A percentile compares a stretch with the other conserved stretches of the same genome.
Conservation (phyloP, 2,797 vertebrate genomes). For the Pyrrhura leucotis region DNA sequence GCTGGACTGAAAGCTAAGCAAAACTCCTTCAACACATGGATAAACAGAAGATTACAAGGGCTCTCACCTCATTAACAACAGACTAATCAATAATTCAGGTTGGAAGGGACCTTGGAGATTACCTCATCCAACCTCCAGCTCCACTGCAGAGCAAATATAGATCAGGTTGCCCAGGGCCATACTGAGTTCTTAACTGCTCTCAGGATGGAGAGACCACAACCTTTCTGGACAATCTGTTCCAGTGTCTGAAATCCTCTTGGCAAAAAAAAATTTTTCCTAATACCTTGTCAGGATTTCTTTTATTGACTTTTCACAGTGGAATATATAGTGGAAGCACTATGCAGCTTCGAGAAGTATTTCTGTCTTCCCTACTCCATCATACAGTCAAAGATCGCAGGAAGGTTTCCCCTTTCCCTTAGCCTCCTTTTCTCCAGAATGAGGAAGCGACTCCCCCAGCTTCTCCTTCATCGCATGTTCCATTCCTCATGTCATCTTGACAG, state of each 20-base stretch:
- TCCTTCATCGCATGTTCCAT: background rate
- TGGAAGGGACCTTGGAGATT: background rate
- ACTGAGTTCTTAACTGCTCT: background rate
- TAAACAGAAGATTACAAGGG: background rate
- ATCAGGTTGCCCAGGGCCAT: background rate
- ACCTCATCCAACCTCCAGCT: background rate
- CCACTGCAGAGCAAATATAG: background rate
- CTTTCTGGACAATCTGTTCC: background rate
- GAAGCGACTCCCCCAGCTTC: background rate
- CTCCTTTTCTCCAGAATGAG: background rate
- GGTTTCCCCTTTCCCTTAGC: background rate
- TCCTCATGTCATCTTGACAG: background rate
- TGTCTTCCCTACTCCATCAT: background rate
- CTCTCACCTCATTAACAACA: background rate
- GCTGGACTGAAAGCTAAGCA: background rate
- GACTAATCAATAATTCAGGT: background rate
- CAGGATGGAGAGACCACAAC: background rate
- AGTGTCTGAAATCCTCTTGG: background rate
- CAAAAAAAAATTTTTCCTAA: rapidly evolving
- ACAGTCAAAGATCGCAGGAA: background rate
- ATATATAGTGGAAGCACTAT: background rate
- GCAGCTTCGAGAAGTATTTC: background rate
- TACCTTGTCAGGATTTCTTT: background rate
- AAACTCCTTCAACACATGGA: background rate
- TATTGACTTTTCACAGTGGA: background rate